Evolutionary conservation across 2,113 vertebrate genomes (phyloP).

Genomic region (Haemorhous mexicanus): DNA sequence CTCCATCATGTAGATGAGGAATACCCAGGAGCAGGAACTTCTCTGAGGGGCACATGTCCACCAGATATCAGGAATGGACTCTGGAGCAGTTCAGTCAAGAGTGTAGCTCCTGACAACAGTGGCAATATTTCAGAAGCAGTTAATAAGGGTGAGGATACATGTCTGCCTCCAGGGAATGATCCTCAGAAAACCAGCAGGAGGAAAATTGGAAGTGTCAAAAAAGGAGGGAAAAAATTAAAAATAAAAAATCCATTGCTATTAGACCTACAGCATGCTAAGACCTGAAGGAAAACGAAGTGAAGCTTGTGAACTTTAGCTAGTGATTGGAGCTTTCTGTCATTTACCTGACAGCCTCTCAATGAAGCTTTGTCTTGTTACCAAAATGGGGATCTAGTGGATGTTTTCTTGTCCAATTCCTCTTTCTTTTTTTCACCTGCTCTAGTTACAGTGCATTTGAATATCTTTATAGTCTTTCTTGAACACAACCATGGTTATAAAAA

Average conservation of each 20-base stretch:
- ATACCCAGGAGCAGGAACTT: not conserved
- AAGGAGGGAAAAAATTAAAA: not conserved
- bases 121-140: slow-evolving; percentile 29
- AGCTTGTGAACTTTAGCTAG: not conserved
- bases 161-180: slow-evolving; percentile 14
- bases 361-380: not conserved
- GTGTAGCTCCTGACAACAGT: not conserved
- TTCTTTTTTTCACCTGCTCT: not conserved
- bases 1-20: not conserved
- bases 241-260: not conserved
- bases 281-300: not conserved
- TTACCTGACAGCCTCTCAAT: not conserved
- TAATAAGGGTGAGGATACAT: not conserved
- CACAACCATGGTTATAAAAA: not conserved
- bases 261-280: not conserved
- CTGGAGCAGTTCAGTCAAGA: not conserved
- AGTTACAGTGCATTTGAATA: not conserved
- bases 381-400: not conserved
- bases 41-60: not conserved
- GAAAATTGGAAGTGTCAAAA: slow-evolving; percentile 47
- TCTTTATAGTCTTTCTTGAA: not conserved
- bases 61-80: not conserved
- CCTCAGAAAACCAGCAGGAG: slow-evolving; percentile 18
- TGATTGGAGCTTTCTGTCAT: not conserved
- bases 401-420: not conserved